A percentile compares a stretch with the other conserved stretches of the same genome.
These are phyloP conservation scores for Potamilus streckersoni DNA, from an alignment of 1,140 invertebrate species.

Conservation along the genomic window DNA sequence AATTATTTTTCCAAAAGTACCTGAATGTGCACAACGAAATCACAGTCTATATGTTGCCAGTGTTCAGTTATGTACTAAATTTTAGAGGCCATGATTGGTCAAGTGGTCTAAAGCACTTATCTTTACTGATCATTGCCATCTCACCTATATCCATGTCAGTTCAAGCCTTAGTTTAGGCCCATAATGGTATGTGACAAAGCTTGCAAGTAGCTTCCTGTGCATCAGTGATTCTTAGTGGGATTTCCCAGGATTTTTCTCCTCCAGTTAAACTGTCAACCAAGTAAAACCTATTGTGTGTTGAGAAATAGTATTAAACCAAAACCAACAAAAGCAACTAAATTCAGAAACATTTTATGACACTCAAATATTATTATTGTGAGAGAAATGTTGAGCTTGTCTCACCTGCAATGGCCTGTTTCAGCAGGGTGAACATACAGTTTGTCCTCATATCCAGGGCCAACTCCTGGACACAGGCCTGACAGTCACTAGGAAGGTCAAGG, in stretches of 20 bases:
- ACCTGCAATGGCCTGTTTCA: constrained; percentile 79
- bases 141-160: too few relatives aligned
- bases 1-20: not conserved
- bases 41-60: not conserved
- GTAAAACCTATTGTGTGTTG: not conserved
- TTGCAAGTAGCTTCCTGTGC: too few relatives aligned
- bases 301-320: not conserved
- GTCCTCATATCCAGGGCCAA: constrained; percentile 89
- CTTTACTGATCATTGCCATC: too few relatives aligned
- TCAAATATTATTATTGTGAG: too few relatives aligned
- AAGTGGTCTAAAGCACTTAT: too few relatives aligned
- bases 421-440: constrained; percentile 86
- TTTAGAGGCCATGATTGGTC: not conserved
- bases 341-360: not conserved
- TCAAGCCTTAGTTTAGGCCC: too few relatives aligned
- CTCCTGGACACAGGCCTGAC: constrained; percentile 83
- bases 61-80: not conserved
- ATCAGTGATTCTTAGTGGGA: too few relatives aligned
- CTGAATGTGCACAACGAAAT: not conserved
- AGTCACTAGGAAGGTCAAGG: constrained; percentile 83
- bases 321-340: not conserved
- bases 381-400: not conserved
- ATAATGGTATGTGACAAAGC: too few relatives aligned
- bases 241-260: too few relatives aligned
- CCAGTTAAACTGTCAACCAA: not conserved